A percentile compares a stretch with the other conserved stretches of the same genome.
These are phyloP conservation scores for Calypte anna DNA, from an alignment of 2,113 vertebrate species.

Conservation along the genomic window DNA sequence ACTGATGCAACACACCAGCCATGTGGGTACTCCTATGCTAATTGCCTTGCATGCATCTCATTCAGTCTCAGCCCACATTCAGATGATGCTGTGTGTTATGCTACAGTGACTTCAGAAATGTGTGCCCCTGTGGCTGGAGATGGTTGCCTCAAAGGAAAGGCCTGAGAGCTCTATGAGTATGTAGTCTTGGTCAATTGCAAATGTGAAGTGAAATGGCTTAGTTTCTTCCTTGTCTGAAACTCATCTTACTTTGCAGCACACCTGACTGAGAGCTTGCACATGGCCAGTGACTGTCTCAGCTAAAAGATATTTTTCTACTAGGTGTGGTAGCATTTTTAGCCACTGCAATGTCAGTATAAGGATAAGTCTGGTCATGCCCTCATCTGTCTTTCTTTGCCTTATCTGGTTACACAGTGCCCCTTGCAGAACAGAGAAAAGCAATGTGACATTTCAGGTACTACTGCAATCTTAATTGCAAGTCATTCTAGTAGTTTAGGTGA, in stretches of 20 bases:
- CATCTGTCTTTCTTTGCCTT: background rate
- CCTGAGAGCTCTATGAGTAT: background rate
- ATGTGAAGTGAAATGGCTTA: background rate
- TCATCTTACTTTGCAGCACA: background rate
- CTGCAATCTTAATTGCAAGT: constrained; percentile 21
- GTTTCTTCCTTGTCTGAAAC: background rate
- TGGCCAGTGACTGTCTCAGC: background rate
- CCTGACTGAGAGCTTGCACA: background rate
- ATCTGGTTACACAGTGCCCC: background rate
- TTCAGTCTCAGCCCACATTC: background rate
- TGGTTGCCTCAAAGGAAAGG: background rate
- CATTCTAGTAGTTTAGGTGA: constrained; percentile 24
- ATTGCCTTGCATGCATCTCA: background rate
- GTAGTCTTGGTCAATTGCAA: background rate
- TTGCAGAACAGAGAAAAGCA: constrained; percentile 16
- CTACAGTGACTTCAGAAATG: background rate
- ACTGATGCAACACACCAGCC: background rate
- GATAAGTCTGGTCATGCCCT: constrained; percentile 27
- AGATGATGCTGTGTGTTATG: background rate
- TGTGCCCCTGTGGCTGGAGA: background rate
- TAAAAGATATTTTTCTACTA: background rate
- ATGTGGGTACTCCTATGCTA: background rate
- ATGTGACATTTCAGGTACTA: constrained; percentile 48
- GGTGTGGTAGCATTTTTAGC: constrained; percentile 7
- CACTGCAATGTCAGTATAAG: background rate